A percentile compares a stretch with the other conserved stretches of the same genome.
phyloP scores from a whole-genome alignment of 2,113 vertebrate species.

The Talpa occidentalis region DNA sequence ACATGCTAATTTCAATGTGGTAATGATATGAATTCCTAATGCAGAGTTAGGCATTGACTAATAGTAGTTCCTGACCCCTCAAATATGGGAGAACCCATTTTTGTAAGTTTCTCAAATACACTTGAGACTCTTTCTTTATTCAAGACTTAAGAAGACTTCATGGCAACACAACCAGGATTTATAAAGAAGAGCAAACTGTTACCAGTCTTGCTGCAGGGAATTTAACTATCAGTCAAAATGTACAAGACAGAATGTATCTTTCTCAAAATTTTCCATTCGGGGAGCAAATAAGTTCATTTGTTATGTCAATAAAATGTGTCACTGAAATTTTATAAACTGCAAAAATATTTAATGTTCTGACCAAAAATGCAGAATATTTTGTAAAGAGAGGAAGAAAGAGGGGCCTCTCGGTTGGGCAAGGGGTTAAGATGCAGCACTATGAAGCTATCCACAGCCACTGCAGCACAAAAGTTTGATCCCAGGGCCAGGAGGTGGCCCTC shows the following conservation, averaged over 20 bases:
- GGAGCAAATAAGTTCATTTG: slow-evolving; percentile 60
- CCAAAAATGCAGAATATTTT: slow-evolving; percentile 36
- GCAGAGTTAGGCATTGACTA: background rate
- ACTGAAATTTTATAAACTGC: slow-evolving; percentile 36
- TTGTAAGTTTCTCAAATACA: slow-evolving; percentile 17
- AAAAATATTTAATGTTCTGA: slow-evolving; percentile 56
- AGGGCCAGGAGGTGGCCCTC: no score
- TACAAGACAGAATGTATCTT: background rate
- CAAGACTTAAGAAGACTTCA: background rate
- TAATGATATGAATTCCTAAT: background rate
- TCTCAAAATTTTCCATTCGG: slow-evolving; percentile 43
- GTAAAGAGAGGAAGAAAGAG: background rate
- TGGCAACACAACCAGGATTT: background rate
- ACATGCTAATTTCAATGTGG: background rate
- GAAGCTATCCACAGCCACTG: no score
- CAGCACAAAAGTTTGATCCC: no score
- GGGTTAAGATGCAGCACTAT: no score
- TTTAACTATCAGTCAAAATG: background rate
- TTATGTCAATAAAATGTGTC: slow-evolving; percentile 50
- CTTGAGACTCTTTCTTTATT: background rate
- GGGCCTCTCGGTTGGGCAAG: no score
- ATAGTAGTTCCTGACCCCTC: background rate
- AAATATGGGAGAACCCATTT: background rate
- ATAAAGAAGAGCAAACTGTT: slow-evolving; percentile 8
- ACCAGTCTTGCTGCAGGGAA: background rate